A percentile compares a stretch with the other conserved stretches of the same genome.
Evolutionary conservation across 2,888 invertebrate genomes (phyloP).

Genomic region (Cryptus viduatorius): DNA sequence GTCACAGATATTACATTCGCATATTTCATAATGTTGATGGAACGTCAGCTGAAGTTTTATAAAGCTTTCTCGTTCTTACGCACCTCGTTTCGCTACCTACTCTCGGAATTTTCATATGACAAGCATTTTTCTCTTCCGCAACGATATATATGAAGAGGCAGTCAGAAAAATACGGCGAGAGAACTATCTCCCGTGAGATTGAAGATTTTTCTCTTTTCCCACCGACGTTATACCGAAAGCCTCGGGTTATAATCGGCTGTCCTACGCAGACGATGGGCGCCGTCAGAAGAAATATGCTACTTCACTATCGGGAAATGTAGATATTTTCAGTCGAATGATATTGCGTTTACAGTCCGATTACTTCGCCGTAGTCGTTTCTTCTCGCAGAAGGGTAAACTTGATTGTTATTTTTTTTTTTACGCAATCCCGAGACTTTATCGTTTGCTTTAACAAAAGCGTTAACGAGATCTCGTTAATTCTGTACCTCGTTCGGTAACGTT

Average conservation of each 20-base stretch:
- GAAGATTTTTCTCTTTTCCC: constrained; percentile 37
- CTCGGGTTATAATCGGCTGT: constrained; percentile 50
- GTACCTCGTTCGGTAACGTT: not conserved
- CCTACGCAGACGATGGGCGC: constrained; percentile 44
- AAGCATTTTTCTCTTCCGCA: constrained; percentile 50
- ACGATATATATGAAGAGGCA: constrained; percentile 1
- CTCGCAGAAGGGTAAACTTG: not conserved
- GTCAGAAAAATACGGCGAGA: constrained; percentile 41
- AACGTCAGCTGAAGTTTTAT: constrained; percentile 52
- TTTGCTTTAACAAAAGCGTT: not conserved
- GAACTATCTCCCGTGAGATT: constrained; percentile 59
- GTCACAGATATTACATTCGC: constrained; percentile 49
- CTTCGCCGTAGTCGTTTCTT: not conserved
- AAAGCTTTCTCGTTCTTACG: constrained; percentile 23
- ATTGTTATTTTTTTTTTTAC: not conserved
- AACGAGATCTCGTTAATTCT: not conserved
- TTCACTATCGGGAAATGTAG: not conserved
- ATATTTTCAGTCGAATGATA: constrained; percentile 1
- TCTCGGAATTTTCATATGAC: constrained; percentile 49
- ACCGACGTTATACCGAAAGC: not conserved
- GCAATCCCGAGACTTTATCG: not conserved
- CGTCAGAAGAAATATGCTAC: not conserved
- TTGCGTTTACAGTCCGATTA: not conserved
- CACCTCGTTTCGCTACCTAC: not conserved
- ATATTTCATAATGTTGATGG: constrained; percentile 63